Evolutionary conservation across 2,113 vertebrate species (phyloP).

Genomic region (Chitala chitala): DNA sequence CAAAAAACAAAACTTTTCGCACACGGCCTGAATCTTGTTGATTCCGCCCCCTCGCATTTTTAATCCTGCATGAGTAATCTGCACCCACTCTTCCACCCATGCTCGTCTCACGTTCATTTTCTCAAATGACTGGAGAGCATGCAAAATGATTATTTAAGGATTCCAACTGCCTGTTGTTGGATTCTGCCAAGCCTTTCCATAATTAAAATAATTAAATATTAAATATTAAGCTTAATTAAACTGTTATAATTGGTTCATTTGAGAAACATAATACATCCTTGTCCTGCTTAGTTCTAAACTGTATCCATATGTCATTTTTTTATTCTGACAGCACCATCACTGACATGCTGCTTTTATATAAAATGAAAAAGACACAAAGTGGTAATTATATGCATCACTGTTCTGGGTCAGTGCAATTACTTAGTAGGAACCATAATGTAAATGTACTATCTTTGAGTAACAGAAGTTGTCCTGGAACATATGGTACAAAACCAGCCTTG

Average conservation of each 20-base stretch:
- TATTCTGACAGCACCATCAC: constrained; percentile 23
- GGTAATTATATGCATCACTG: constrained; percentile 31
- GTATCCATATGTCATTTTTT: constrained; percentile 15
- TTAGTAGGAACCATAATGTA: constrained; percentile 16
- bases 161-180: constrained; percentile 16
- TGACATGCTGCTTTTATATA: constrained; percentile 20
- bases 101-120: constrained; percentile 17
- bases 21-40: constrained; percentile 6
- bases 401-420: constrained; percentile 27
- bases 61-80: constrained; percentile 31
- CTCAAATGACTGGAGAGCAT: constrained; percentile 21
- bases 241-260: constrained; percentile 28
- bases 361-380: constrained; percentile 32
- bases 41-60: background rate
- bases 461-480: background rate
- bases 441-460: background rate
- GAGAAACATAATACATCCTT: constrained; percentile 33
- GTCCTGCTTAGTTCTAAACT: constrained; percentile 26
- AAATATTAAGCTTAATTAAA: constrained; percentile 34
- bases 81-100: constrained; percentile 9
- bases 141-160: constrained; percentile 28
- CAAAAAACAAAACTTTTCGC: constrained; percentile 20
- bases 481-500: background rate
- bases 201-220: constrained; percentile 34
- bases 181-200: constrained; percentile 19